Percentiles rank a stretch among this genome's conserved stretches.
These are phyloP conservation scores for Balaenoptera acutorostrata DNA, from an alignment of 2,113 vertebrate species.

Conservation along the genomic window DNA sequence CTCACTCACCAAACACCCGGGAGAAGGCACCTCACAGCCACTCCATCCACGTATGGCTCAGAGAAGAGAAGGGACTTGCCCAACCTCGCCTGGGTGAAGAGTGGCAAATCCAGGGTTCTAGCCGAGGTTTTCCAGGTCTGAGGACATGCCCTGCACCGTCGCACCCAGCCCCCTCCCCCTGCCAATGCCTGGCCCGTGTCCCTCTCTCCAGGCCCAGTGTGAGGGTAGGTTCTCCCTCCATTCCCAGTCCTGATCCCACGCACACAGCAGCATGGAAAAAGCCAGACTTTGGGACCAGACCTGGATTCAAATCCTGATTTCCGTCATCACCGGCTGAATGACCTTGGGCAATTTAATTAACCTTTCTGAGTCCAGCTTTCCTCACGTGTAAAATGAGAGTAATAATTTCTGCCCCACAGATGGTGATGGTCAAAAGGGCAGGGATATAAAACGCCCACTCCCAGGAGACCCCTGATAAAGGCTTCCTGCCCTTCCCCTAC, in stretches of 20 bases:
- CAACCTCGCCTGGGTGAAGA: rapidly evolving
- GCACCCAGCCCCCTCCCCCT: background rate
- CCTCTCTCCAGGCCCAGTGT: background rate
- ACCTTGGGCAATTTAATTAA: slow-evolving; percentile 2
- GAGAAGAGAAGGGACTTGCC: background rate
- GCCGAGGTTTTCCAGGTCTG: background rate
- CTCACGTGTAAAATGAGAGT: background rate
- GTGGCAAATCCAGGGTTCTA: background rate
- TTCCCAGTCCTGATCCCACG: background rate
- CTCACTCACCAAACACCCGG: background rate
- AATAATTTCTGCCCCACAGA: background rate
- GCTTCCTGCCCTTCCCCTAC: background rate
- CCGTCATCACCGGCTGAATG: background rate
- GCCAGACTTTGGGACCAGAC: background rate
- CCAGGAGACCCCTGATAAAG: background rate
- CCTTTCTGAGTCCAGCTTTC: background rate
- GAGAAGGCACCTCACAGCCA: background rate
- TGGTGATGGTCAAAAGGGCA: background rate
- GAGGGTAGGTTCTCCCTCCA: background rate
- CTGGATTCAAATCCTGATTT: slow-evolving; percentile 11
- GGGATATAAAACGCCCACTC: background rate
- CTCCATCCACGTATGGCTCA: background rate
- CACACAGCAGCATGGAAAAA: background rate
- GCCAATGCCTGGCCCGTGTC: background rate
- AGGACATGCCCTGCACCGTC: rapidly evolving